Base-by-base conservation (phyloP, 2,797 vertebrate species). In the Poecilia wingei region DNA sequence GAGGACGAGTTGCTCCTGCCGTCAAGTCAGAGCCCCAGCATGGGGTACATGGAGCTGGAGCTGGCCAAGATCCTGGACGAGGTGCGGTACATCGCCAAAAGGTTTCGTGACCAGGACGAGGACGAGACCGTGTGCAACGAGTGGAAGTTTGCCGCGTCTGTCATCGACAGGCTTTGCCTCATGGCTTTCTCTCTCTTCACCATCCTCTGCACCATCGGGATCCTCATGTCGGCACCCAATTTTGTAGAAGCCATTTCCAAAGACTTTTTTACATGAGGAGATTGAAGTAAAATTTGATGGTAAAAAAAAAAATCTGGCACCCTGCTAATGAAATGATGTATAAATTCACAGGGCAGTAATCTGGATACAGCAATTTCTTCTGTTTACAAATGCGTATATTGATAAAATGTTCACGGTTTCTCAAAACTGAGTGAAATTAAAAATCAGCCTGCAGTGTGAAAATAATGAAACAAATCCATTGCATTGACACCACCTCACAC, bases 141-240 rank as follows among this genome's bases (percentile, higher is more conserved):
- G 85, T 99, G 98, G 98, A 98, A 98, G 84, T 99, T 99, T 53
- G 98, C 97, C 0, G 98, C 98, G 0, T 96, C 97, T 0, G 98
- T 99, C 3, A 97, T 99, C 64, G 98, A 99, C 94, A 96, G 98
- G 72, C 96, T 99, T 71, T 99, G 98, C 87, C 92, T 99, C 79
- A 97, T 99, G 97, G 97, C 97, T 6, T 99, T 99, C 91, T 98
- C 96, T 0, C 87, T 99, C 82, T 96, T 99, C 88, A 98, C 97
- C 16, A 96, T 98, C 90, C 96, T 99, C 90, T 98, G 97, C 93
- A 99, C 98, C 51, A 96, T 99, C 0, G 97, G 96, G 61, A 98
- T 99, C 89, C 95, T 99, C 81, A 97, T 98, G 98, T 98, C 98
- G 0, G 97, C 98, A 0, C 98, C 98, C 73, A 99, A 97, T 91